Base-by-base conservation (phyloP, 1,140 invertebrate genomes). In the Formica exsecta region DNA sequence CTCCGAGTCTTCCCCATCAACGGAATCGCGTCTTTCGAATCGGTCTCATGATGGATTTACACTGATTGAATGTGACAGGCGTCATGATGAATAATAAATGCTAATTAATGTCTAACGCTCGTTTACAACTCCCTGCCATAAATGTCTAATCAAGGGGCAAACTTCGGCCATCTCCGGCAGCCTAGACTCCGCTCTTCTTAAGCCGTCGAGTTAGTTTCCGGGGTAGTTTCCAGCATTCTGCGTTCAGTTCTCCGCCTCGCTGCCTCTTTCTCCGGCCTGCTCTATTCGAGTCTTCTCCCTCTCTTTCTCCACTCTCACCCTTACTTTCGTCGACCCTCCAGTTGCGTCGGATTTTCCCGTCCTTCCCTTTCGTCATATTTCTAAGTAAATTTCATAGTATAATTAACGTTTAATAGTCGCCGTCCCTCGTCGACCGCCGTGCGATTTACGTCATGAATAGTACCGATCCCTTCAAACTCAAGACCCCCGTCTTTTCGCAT, bases 141-240 rank as follows among this genome's bases (percentile, higher is more conserved):
- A 91, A 91, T 91, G 90, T 89, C 90, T 90, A 91, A 91, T 91
- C 87, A 90, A 87, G 84, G 59, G 62, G 76, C 66, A 71, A 91
- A 91, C 77, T 91, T 90, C 62, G 84, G 61, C 71, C 36, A 51
- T 81, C 44, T 65, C 64, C 48, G 51, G 62, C 83, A 64, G 48
- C 66, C 66, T 41, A 64, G 44, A 74, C 38, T 54, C 32, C 32
- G 38, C 48, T 79, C 68, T 89, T 74, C 88, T 89, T 86, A 80
- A 79, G 48, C 64, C 41, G 61, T 90, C 70, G 86, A 87, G 86
- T 80, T 89, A 89, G 85, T 89, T 89, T 86, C 75, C 85, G 73
- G 62, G 87, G 57, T 91, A 89, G 87, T 87, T 91, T 85, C 87
- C 71, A 77, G 64, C 89, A 71, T 85, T 87, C 75, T 80, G 54